phyloP scores from a whole-genome alignment of 1,140 invertebrate genomes.

The Ips typographus region DNA sequence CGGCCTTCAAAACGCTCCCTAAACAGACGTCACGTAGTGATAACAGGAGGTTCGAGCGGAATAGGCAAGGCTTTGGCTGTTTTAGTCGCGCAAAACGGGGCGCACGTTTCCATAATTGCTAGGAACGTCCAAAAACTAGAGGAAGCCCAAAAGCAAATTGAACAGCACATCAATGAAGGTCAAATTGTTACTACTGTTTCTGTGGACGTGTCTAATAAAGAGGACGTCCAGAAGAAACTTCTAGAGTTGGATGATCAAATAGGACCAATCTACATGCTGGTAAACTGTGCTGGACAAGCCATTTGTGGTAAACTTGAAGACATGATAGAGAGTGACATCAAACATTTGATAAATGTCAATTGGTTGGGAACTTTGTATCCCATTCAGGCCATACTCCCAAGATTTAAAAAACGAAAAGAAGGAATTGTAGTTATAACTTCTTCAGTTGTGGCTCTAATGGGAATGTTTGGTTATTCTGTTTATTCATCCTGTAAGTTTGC shows the following conservation, averaged over 20 bases:
- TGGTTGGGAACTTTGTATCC: slow-evolving; percentile 72
- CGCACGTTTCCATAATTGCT: slow-evolving; percentile 87
- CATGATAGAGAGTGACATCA: slow-evolving; percentile 68
- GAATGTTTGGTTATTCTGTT: slow-evolving; percentile 81
- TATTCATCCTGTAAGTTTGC: slow-evolving; percentile 96
- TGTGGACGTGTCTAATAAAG: slow-evolving; percentile 72
- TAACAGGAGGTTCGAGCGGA: slow-evolving; percentile 96
- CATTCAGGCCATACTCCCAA: slow-evolving; percentile 66
- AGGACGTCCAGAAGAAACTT: slow-evolving; percentile 60
- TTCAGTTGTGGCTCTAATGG: slow-evolving; percentile 87
- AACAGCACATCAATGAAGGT: slow-evolving; percentile 48
- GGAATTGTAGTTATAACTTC: slow-evolving; percentile 84
- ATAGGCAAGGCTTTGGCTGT: slow-evolving; percentile 86
- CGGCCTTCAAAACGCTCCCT: slow-evolving; percentile 44
- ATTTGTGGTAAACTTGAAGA: slow-evolving; percentile 83
- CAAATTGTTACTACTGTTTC: slow-evolving; percentile 72
- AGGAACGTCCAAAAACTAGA: slow-evolving; percentile 72
- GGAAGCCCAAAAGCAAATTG: slow-evolving; percentile 62
- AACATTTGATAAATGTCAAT: slow-evolving; percentile 71
- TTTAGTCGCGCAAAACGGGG: slow-evolving; percentile 74
- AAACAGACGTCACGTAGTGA: slow-evolving; percentile 62
- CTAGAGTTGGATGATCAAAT: slow-evolving; percentile 48
- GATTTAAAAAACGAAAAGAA: slow-evolving; percentile 69
- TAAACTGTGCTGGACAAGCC: slow-evolving; percentile 89
- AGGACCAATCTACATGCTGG: slow-evolving; percentile 81